phyloP scores from a whole-genome alignment of 2,888 invertebrate species.

The Mechanitis mazaeus region DNA sequence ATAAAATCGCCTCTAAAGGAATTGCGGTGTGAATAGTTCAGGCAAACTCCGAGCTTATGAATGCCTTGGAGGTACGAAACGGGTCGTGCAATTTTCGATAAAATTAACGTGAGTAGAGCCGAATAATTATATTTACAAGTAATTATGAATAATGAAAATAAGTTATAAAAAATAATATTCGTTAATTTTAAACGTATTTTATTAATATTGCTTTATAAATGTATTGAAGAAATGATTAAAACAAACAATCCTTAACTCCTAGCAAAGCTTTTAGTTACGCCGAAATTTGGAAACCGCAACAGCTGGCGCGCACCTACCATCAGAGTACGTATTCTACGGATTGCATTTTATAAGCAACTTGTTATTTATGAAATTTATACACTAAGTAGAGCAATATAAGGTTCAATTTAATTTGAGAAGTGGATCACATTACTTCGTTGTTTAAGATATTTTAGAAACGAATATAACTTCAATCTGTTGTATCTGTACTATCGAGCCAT shows the following conservation, averaged over 20 bases:
- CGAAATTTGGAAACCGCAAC: conserved; percentile 70
- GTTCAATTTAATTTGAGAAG: conserved; percentile 33
- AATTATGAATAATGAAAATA: too few species aligned
- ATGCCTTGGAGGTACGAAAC: too few species aligned
- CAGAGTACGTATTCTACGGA: conserved; percentile 52
- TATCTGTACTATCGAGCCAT: conserved; percentile 61
- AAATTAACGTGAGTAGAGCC: too few species aligned
- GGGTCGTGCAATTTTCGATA: too few species aligned
- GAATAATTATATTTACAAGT: too few species aligned
- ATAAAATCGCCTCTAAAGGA: too few species aligned
- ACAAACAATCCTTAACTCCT: conserved; percentile 48
- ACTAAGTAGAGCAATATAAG: conserved; percentile 30
- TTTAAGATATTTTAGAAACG: conserved; percentile 47
- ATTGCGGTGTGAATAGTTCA: too few species aligned
- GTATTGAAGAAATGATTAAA: conserved; percentile 15
- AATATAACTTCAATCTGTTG: conserved; percentile 66
- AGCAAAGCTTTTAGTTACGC: conserved; percentile 65
- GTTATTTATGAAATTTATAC: conserved; percentile 35
- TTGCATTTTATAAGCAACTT: conserved; percentile 61
- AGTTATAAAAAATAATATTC: too few species aligned
- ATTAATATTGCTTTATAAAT: not conserved
- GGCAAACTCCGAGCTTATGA: too few species aligned
- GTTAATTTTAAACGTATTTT: not conserved
- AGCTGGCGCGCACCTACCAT: conserved; percentile 58
- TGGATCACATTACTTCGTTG: conserved; percentile 36